Evolutionary conservation across 2,888 invertebrate genomes (phyloP).

Genomic region (Coelogynopora nodosa): DNA sequence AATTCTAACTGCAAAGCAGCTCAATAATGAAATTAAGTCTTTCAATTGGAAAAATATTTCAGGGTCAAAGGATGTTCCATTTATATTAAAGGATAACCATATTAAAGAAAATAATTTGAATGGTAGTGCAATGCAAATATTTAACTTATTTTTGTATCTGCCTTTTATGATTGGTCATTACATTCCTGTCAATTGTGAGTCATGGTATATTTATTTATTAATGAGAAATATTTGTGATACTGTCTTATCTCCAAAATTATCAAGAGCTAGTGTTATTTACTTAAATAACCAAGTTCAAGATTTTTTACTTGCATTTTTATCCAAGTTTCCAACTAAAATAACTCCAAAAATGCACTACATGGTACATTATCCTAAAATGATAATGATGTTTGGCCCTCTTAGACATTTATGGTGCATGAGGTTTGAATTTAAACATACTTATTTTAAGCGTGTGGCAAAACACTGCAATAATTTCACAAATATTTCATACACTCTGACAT

Average conservation of each 20-base stretch:
- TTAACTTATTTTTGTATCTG: neutral
- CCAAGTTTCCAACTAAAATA: neutral
- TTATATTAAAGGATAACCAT: neutral
- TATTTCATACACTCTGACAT: neutral
- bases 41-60: neutral
- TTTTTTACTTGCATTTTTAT: neutral
- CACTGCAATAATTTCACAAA: neutral
- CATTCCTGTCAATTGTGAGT: neutral
- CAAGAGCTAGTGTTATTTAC: neutral
- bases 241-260: neutral
- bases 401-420: conserved; percentile 30
- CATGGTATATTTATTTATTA: neutral
- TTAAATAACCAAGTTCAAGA: neutral
- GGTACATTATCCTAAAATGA: conserved; percentile 14
- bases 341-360: conserved; percentile 3
- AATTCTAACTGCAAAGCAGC: neutral
- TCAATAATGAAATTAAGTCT: neutral
- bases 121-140: neutral
- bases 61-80: neutral
- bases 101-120: neutral
- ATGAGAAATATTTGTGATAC: neutral
- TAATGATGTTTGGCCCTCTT: neutral
- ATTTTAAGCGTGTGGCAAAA: conserved; percentile 9
- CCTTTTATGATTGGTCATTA: conserved; percentile 22
- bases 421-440: neutral